Percentiles rank a stretch among this genome's conserved stretches.
These are phyloP conservation scores for Limnodromus scolopaceus DNA, from an alignment of 2,797 vertebrate species.

Conservation along the genomic window DNA sequence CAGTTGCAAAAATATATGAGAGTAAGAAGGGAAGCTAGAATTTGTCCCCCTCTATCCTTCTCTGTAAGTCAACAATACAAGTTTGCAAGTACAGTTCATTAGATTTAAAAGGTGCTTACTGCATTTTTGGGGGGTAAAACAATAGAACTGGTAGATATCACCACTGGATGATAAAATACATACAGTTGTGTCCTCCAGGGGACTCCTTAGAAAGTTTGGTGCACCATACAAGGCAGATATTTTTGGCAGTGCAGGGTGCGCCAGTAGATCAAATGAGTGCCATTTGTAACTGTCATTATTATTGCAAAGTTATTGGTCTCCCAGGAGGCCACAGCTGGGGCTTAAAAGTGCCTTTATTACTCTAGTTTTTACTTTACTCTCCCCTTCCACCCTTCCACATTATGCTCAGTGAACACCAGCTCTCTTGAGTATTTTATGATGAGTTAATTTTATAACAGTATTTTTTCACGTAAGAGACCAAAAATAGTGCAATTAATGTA, in stretches of 20 bases:
- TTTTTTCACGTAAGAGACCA: background rate
- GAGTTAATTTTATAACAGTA: background rate
- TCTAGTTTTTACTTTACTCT: background rate
- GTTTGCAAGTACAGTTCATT: rapidly evolving
- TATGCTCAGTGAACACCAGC: background rate
- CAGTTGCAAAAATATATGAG: background rate
- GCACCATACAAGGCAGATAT: background rate
- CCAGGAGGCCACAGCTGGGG: background rate
- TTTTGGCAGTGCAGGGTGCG: background rate
- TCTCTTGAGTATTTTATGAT: background rate
- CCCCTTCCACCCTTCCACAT: background rate
- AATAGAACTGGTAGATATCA: background rate
- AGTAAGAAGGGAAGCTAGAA: background rate
- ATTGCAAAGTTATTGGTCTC: background rate
- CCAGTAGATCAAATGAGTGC: background rate
- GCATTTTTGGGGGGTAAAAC: background rate
- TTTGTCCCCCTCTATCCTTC: background rate
- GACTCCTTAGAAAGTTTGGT: background rate
- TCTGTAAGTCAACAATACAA: background rate
- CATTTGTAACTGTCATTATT: background rate
- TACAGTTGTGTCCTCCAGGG: background rate
- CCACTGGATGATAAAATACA: background rate
- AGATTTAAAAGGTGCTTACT: background rate
- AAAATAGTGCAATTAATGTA: background rate
- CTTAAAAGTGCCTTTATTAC: background rate